Conservation (phyloP, 1,140 invertebrate species). For the Monomorium pharaonis region DNA sequence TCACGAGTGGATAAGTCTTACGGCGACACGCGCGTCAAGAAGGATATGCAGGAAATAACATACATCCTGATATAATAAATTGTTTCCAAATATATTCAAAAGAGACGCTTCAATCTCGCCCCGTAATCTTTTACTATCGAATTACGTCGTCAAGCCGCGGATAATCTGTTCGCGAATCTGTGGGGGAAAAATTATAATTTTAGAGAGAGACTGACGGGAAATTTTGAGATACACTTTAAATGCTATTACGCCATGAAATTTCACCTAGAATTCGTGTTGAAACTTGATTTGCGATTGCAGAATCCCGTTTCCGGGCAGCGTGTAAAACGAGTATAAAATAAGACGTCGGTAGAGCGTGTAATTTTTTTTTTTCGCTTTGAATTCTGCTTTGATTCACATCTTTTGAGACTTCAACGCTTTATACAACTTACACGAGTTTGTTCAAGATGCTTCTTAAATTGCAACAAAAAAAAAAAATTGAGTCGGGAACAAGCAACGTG, state of each 20-base stretch:
- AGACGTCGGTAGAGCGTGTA: background rate
- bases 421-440: background rate
- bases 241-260: background rate
- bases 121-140: background rate
- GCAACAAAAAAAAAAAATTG: background rate
- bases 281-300: conserved; percentile 21
- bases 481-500: background rate
- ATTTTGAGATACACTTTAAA: background rate
- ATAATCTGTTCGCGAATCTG: background rate
- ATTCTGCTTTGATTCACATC: background rate
- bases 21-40: no score
- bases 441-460: background rate
- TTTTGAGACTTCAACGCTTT: background rate
- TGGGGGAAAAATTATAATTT: background rate
- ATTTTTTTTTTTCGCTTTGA: background rate
- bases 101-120: background rate
- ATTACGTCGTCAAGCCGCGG: background rate
- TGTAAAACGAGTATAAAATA: background rate
- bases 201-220: background rate
- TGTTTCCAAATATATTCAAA: background rate
- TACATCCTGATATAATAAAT: background rate
- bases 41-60: background rate
- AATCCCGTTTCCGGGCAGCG: background rate
- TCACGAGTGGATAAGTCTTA: background rate
- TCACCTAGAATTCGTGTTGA: background rate